These are phyloP conservation scores for Diloba caeruleocephala DNA, from an alignment of 2,888 invertebrate species.

Conservation along the genomic window DNA sequence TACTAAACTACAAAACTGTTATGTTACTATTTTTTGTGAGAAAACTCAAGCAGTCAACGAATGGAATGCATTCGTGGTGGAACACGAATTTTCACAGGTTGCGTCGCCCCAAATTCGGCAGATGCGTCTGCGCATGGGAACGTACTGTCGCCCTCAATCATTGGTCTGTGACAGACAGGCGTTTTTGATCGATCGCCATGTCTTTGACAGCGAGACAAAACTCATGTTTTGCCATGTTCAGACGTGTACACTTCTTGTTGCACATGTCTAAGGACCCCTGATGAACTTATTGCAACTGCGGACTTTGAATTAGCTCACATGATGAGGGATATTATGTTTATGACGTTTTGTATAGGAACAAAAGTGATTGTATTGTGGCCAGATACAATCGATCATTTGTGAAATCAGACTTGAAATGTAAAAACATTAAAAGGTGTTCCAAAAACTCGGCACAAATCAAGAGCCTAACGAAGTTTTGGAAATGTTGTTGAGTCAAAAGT, in stretches of 20 bases:
- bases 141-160: conserved; percentile 63
- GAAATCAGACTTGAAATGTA: background rate
- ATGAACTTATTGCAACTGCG: conserved; percentile 42
- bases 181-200: conserved; percentile 72
- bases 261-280: conserved; percentile 22
- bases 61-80: conserved; percentile 32
- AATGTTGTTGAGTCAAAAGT: background rate
- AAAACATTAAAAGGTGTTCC: background rate
- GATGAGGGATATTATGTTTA: conserved; percentile 46
- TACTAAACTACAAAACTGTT: background rate
- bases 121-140: conserved; percentile 56
- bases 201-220: conserved; percentile 52
- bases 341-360: conserved; percentile 39
- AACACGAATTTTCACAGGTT: conserved; percentile 57
- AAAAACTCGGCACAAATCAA: conserved; percentile 1
- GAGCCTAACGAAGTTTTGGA: background rate
- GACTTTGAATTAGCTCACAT: conserved; percentile 35
- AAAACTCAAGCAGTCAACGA: conserved; percentile 29
- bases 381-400: conserved; percentile 42
- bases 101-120: conserved; percentile 66
- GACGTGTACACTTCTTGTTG: conserved; percentile 35
- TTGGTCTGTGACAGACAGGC: conserved; percentile 55
- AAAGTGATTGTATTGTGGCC: conserved; percentile 14
- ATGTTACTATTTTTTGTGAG: conserved; percentile 38
- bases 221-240: conserved; percentile 44